Base-by-base conservation (phyloP, 2,113 vertebrate genomes). In the Vanacampus margaritifer region DNA sequence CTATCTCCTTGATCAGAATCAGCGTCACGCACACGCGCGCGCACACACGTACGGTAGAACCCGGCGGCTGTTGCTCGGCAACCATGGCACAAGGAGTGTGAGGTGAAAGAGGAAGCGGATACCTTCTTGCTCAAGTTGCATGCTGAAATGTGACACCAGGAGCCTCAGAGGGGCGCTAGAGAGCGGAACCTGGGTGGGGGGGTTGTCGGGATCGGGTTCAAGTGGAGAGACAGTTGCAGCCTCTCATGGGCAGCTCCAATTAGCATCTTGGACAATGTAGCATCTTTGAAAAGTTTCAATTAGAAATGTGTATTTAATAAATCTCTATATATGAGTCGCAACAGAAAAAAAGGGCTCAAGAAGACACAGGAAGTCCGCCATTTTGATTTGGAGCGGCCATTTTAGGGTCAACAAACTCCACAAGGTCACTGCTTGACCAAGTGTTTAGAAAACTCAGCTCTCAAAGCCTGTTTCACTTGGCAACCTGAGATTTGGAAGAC, bases 1-100 rank as follows among this genome's bases (percentile, higher is more conserved):
- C 79, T 81, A 81, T 83, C 75, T 77, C 83, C 77, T 68, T 68
- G 78, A 76, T 87, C 87, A 90, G 84, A 80, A 75, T 82, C 83
- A 84, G 86, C 85, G 73, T 73, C 67, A 71, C 75, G 56, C 43
- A 1, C 80, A 79, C 72, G 78, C 75, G 65, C 74, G 16, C 57
- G 5, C 26, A 36, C 14, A 21, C 28, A 36, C 14, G n/a, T 57
- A 28, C 54, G 32, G 54, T 28, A 28, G 26, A 56, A 56, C 13
- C 13, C 23, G 1, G 32, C 14, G 54, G 23, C 14, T 16, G 54
- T 57, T 57, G 54, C 54, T 9, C 16, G 26, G 54, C 54, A 57
- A 57, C 54, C 26, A 6, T 57, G 54, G 24, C 24, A 28, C 13
- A 37, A 62, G 37, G n/a, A 41, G n/a, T 6, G 13, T 17, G 37